Evolutionary conservation across 2,888 invertebrate species (phyloP), one percentile per base, ranked within the genome.

Genomic region (Cyclophora albipunctata): DNA sequence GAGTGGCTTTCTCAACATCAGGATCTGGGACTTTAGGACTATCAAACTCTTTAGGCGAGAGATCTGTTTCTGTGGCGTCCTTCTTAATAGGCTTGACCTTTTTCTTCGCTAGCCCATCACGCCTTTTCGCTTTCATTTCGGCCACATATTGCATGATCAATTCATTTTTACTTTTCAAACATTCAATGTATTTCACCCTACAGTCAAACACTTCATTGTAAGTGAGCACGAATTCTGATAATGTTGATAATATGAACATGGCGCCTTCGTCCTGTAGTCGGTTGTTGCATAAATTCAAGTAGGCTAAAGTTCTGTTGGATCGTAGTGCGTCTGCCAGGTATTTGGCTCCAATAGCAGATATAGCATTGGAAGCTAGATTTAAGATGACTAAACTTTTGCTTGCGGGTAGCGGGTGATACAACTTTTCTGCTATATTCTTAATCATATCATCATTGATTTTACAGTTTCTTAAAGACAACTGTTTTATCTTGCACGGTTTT

Each of bases 271-370:
- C 83, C 0, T 71, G 67, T 0, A 84, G 58, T 45, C 53, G 60
- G 34, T 84, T 84, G 43, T 68, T 69, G 3, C 78, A 62, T 48
- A 85, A 50, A 58, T 81, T 84, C 7, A 84, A 47, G 50, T 81
- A 83, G 6, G 52, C 49, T 2, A 85, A 51, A 3, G 66, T 60
- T 50, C 77, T 66, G 48, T 84, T 85, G 0, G 71, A 53, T 48
- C 78, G 62, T 3, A 84, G 48, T 0, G 66, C 67, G 2, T 72
- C 54, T 2, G 69, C 73, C 45, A 84, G 49, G 51, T 56, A 55
- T 34, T 60, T 64, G 0, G 63, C 73, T 1, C 83, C 84, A 0
- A 52, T 5, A 57, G 83, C 75, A 1, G 81, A 76, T 5, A 85
- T 78, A 46, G 45, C 66, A 48, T 85, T 84, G 0, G 75, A 66